Conservation (phyloP, 2,113 vertebrate species). For the Leuciscus idus region DNA sequence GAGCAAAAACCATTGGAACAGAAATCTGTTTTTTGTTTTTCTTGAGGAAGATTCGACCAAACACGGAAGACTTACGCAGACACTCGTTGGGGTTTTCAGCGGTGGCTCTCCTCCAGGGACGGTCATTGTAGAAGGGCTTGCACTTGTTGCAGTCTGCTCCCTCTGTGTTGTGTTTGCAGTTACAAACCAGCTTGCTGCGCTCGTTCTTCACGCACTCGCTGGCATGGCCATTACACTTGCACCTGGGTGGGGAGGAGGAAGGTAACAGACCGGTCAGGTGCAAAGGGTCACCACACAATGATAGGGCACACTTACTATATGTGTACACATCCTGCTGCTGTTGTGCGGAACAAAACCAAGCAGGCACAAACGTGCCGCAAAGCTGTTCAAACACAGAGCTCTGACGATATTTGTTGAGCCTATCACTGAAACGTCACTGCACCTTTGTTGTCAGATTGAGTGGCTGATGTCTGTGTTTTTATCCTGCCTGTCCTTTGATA, state of each 20-base stretch:
- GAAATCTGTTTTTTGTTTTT: neutral
- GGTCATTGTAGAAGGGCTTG: conserved; percentile 92
- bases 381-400: conserved; percentile 51
- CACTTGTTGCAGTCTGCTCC: conserved; percentile 89
- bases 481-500: conserved; percentile 32
- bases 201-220: conserved; percentile 87
- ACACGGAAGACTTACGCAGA: conserved; percentile 75
- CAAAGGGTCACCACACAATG: conserved; percentile 8
- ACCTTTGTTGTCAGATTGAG: conserved; percentile 48
- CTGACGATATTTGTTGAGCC: conserved; percentile 44
- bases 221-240: conserved; percentile 95
- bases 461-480: conserved; percentile 40
- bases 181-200: conserved; percentile 81
- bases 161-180: conserved; percentile 93
- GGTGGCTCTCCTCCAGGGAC: conserved; percentile 91
- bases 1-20: no score
- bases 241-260: conserved; percentile 73
- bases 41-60: neutral
- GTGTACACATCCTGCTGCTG: conserved; percentile 40
- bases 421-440: conserved; percentile 37
- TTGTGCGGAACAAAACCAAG: conserved; percentile 15
- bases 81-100: conserved; percentile 89
- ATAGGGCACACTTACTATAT: conserved; percentile 16
- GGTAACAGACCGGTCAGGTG: conserved; percentile 14
- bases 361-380: conserved; percentile 31